Conservation (phyloP, 2,888 invertebrate species). For the Aphidius colemani region DNA sequence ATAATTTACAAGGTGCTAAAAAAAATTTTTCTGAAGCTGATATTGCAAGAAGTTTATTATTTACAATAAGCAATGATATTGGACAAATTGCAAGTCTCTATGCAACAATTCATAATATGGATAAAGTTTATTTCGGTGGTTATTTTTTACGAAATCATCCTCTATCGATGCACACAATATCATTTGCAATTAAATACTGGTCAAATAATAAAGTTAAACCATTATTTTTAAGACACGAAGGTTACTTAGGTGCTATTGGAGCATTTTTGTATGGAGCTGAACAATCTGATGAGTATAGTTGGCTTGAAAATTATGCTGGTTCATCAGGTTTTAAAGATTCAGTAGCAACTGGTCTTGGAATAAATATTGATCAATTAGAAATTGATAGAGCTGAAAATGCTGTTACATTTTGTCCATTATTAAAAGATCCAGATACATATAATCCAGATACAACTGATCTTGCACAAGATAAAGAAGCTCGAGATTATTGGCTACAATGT, state of each 20-base stretch:
- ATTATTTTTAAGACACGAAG: slow-evolving; percentile 72
- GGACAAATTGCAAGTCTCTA: slow-evolving; percentile 74
- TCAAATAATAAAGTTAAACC: slow-evolving; percentile 70
- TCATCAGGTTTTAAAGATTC: slow-evolving; percentile 67
- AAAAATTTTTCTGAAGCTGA: slow-evolving; percentile 64
- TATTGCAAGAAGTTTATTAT: slow-evolving; percentile 68
- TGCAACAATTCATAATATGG: slow-evolving; percentile 68
- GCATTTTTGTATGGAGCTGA: slow-evolving; percentile 71
- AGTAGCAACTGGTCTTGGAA: slow-evolving; percentile 55
- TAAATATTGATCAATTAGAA: slow-evolving; percentile 57
- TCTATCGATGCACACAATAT: slow-evolving; percentile 71
- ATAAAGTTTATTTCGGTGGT: slow-evolving; percentile 71
- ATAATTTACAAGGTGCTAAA: slow-evolving; percentile 32
- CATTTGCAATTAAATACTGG: slow-evolving; percentile 72
- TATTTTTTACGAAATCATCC: slow-evolving; percentile 73
- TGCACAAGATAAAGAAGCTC: slow-evolving; percentile 80
- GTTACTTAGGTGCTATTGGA: slow-evolving; percentile 73
- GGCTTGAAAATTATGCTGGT: slow-evolving; percentile 73
- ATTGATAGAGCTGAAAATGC: slow-evolving; percentile 61
- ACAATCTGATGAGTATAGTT: slow-evolving; percentile 67
- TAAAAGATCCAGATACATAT: slow-evolving; percentile 79
- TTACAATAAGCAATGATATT: slow-evolving; percentile 72
- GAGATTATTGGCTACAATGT: slow-evolving; percentile 88
- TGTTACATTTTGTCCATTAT: slow-evolving; percentile 73
- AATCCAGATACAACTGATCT: slow-evolving; percentile 92